Evolutionary conservation across 2,113 vertebrate genomes (phyloP).

Genomic region (Daphoenositta chrysoptera): DNA sequence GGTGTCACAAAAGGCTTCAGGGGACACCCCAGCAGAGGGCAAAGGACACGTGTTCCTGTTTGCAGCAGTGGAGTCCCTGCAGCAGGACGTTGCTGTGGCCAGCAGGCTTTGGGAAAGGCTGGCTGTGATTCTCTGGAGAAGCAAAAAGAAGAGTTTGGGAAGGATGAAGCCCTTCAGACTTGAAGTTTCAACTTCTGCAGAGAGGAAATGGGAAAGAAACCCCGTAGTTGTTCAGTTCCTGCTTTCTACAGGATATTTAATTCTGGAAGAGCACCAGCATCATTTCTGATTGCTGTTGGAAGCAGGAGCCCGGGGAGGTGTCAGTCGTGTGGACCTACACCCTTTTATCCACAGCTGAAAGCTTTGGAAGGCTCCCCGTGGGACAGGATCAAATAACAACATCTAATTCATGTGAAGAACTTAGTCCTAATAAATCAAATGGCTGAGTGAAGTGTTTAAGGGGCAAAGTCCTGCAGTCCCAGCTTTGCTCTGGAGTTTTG

Average conservation of each 20-base stretch:
- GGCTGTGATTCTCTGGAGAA: neutral
- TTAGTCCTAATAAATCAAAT: neutral
- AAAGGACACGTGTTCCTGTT: rapidly evolving
- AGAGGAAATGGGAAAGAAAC: neutral
- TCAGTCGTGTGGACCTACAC: neutral
- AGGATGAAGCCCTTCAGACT: neutral
- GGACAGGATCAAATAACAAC: neutral
- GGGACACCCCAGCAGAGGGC: neutral
- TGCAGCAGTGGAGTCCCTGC: neutral
- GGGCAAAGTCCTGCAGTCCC: neutral
- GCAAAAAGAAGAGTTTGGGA: neutral
- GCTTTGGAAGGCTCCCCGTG: neutral
- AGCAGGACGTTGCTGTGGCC: neutral
- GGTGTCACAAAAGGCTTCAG: neutral
- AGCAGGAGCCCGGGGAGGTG: neutral
- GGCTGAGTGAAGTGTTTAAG: neutral
- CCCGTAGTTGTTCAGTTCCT: neutral
- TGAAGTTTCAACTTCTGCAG: neutral
- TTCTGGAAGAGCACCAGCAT: neutral
- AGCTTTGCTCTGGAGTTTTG: neutral
- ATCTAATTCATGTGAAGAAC: neutral
- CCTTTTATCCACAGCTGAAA: neutral
- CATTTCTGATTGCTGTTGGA: neutral
- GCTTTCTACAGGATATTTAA: neutral
- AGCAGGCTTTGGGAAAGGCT: neutral